phyloP scores from a whole-genome alignment of 2,797 vertebrate species.

The Falco berigora region DNA sequence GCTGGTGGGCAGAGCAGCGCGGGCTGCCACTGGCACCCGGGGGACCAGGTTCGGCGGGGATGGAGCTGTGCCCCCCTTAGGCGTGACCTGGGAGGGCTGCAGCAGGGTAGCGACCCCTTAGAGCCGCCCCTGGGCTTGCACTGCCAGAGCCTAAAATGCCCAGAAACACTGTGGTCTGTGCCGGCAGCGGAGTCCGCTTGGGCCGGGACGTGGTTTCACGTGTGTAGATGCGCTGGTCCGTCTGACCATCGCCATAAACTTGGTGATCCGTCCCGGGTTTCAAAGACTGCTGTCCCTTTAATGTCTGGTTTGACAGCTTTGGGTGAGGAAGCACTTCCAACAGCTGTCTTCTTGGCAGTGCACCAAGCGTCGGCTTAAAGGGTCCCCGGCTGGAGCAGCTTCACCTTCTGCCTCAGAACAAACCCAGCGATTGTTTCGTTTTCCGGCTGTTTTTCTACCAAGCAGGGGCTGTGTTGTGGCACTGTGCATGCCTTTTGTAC shows the following conservation, averaged over 20 bases:
- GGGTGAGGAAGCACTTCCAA: constrained; percentile 87
- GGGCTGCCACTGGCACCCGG: neutral
- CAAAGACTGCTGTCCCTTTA: constrained; percentile 77
- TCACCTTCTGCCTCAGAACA: constrained; percentile 76
- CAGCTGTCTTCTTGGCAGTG: constrained; percentile 97
- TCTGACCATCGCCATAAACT: constrained; percentile 14
- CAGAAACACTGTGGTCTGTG: too few relatives aligned
- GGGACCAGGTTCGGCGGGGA: fast-evolving
- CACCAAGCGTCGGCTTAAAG: constrained; percentile 90
- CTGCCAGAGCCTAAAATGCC: neutral
- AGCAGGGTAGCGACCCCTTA: neutral
- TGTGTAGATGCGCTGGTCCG: neutral
- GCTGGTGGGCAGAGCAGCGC: neutral
- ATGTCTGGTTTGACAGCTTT: constrained; percentile 88
- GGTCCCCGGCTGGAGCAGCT: constrained; percentile 81
- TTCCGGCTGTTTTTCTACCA: constrained; percentile 65
- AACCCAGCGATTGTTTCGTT: constrained; percentile 75
- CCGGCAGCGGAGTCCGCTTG: neutral
- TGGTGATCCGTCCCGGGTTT: constrained; percentile 29
- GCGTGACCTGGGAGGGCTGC: too few relatives aligned
- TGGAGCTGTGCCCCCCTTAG: neutral
- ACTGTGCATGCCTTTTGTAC: neutral
- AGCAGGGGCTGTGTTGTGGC: neutral
- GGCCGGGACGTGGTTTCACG: neutral
- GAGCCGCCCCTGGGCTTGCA: neutral